Evolutionary conservation across 2,797 vertebrate genomes (phyloP).

Genomic region (Pempheris klunzingeri): DNA sequence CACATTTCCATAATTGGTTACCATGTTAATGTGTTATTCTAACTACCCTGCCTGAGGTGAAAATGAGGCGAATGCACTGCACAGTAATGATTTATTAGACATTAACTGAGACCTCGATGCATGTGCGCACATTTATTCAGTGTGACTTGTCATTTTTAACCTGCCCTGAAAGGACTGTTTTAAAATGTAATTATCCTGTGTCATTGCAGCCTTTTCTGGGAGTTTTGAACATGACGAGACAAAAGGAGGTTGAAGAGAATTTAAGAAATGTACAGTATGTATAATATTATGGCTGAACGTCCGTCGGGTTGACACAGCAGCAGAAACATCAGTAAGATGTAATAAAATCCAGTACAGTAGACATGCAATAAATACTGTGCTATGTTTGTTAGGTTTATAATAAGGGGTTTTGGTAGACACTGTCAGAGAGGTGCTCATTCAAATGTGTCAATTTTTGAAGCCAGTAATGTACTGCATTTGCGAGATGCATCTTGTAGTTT

Average conservation of each 20-base stretch:
- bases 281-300: neutral
- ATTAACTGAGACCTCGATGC: neutral
- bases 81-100: neutral
- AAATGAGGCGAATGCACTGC: conserved; percentile 2
- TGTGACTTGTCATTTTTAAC: conserved; percentile 1
- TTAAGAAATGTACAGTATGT: neutral
- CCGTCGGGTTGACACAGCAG: neutral
- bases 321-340: neutral
- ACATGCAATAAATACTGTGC: neutral
- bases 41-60: neutral
- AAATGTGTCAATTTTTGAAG: neutral
- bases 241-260: neutral
- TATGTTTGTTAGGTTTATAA: neutral
- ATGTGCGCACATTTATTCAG: neutral
- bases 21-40: neutral
- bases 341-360: neutral
- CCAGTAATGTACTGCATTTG: neutral
- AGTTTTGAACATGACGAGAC: neutral
- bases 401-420: neutral
- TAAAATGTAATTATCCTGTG: neutral
- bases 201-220: neutral
- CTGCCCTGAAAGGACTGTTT: neutral
- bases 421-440: neutral
- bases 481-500: neutral
- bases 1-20: neutral